Conservation (phyloP, 23 tunicate species). For the Styela clava region DNA sequence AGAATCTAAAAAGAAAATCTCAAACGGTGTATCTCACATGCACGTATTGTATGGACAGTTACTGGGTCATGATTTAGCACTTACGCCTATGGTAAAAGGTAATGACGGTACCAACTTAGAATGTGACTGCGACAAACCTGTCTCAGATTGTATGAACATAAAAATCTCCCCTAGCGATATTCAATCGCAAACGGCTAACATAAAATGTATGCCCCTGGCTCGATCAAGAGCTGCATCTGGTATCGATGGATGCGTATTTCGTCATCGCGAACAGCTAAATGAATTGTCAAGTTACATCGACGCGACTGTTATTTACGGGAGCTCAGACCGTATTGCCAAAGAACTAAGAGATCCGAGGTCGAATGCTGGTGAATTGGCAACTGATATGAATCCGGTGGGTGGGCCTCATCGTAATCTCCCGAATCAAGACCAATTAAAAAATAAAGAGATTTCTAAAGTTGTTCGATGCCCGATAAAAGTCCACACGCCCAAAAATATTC, state of each 20-base stretch:
- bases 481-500: conserved; percentile 41
- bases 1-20: conserved; percentile 8
- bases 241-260: conserved; percentile 1
- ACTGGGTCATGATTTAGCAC: conserved; percentile 66
- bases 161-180: conserved; percentile 53
- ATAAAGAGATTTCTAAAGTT: conserved; percentile 22
- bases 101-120: conserved; percentile 35
- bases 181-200: conserved; percentile 29
- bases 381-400: not conserved
- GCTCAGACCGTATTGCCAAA: conserved; percentile 17
- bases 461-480: conserved; percentile 48
- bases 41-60: conserved; percentile 76
- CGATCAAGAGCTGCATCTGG: conserved; percentile 56
- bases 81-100: conserved; percentile 43
- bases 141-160: conserved; percentile 68
- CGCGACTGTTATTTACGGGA: conserved; percentile 74
- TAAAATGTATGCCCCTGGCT: conserved; percentile 48
- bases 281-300: conserved; percentile 64
- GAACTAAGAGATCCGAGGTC: conserved; percentile 44
- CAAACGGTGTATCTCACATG: conserved; percentile 40
- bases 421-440: conserved; percentile 24
- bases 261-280: conserved; percentile 56
- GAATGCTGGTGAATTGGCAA: not conserved
- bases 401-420: conserved; percentile 7
- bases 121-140: conserved; percentile 57